phyloP scores from a whole-genome alignment of 2,888 invertebrate genomes.

The Clitarchus hookeri region DNA sequence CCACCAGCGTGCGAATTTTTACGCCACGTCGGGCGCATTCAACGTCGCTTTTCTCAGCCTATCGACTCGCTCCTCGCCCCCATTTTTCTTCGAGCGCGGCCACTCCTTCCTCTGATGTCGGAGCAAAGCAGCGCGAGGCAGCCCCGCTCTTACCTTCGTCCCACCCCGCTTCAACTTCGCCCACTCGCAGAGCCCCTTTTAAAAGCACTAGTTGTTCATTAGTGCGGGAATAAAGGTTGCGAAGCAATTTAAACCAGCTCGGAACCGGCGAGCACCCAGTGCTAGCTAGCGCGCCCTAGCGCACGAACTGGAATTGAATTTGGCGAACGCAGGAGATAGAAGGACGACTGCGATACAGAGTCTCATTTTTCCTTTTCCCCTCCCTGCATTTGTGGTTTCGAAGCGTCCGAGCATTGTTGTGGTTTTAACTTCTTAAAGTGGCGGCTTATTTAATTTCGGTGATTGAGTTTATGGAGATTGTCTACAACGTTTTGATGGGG shows the following conservation, averaged over 20 bases:
- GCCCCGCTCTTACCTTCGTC: background rate
- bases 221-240: conserved; percentile 3
- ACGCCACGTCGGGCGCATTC: too few species aligned
- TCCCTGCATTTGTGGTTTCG: background rate
- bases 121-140: background rate
- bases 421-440: too few species aligned
- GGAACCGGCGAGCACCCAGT: background rate
- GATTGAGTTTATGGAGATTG: too few species aligned
- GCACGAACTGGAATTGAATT: background rate
- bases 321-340: background rate
- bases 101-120: background rate
- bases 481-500: too few species aligned
- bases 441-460: too few species aligned
- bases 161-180: background rate
- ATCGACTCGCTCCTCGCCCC: too few species aligned
- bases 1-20: too few species aligned
- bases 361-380: background rate
- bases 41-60: too few species aligned
- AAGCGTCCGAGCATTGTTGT: too few species aligned
- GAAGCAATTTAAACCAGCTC: conserved; percentile 9
- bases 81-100: background rate
- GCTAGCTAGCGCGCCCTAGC: background rate
- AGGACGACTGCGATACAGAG: background rate
- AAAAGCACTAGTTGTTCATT: background rate
- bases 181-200: background rate